phyloP scores from a whole-genome alignment of 1,140 invertebrate species.

The Zaprionus tsacasi region DNA sequence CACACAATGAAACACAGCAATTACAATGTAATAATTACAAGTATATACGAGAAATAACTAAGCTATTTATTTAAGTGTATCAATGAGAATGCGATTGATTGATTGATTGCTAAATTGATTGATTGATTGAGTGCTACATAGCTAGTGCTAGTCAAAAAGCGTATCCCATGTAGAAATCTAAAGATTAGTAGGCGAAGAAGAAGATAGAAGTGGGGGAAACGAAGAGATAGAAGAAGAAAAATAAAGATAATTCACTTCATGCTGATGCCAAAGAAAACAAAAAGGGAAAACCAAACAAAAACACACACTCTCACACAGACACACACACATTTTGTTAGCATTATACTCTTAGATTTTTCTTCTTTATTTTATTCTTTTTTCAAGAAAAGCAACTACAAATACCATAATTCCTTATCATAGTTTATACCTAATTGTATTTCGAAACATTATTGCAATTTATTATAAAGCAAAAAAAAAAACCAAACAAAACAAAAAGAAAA shows the following conservation, averaged over 20 bases:
- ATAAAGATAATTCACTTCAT: conserved; percentile 64
- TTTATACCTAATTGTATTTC: conserved; percentile 75
- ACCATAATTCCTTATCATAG: conserved; percentile 55
- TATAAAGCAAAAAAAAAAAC: conserved; percentile 19
- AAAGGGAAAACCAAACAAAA: conserved; percentile 38
- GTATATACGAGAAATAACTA: conserved; percentile 41
- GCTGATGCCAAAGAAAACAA: conserved; percentile 51
- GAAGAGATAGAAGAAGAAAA: neutral
- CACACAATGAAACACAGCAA: conserved; percentile 24
- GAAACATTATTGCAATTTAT: conserved; percentile 62
- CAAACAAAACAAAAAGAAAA: conserved; percentile 19
- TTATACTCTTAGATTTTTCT: conserved; percentile 67
- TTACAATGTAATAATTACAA: conserved; percentile 43
- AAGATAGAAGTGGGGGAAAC: neutral
- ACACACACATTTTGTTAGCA: conserved; percentile 63
- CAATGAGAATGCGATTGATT: conserved; percentile 43
- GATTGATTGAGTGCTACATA: conserved; percentile 44
- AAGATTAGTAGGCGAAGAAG: conserved; percentile 2
- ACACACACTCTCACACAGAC: neutral
- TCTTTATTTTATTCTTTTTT: conserved; percentile 35
- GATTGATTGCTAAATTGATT: conserved; percentile 22
- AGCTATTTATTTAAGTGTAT: conserved; percentile 42
- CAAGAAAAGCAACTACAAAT: conserved; percentile 31
- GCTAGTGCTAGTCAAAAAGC: conserved; percentile 40
- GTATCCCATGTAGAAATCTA: conserved; percentile 34